A percentile compares a stretch with the other conserved stretches of the same genome.
phyloP scores from a whole-genome alignment of 2,888 invertebrate species.

The Siphlonurus alternatus region DNA sequence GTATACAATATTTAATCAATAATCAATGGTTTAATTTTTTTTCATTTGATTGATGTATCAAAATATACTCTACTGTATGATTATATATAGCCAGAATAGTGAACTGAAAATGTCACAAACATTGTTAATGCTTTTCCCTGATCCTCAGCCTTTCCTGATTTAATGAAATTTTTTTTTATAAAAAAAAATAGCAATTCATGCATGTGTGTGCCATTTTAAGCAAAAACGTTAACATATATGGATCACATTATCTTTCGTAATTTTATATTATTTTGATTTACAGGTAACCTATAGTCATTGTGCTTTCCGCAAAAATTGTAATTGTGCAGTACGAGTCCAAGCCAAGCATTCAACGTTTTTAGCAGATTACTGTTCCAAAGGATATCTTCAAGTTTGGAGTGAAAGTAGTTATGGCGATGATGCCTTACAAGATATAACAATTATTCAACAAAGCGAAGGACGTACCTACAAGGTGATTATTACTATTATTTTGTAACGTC shows the following conservation, averaged over 20 bases:
- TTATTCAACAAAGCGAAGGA: conserved; percentile 11
- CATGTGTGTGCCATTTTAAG: too few relatives aligned
- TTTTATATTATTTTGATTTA: neutral
- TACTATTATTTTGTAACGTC: neutral
- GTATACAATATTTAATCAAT: too few relatives aligned
- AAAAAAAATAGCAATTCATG: too few relatives aligned
- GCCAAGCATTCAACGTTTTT: conserved; percentile 8
- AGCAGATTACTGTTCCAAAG: conserved; percentile 11
- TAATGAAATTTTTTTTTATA: too few relatives aligned
- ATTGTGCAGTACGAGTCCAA: conserved; percentile 11
- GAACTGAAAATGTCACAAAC: too few relatives aligned
- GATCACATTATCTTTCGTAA: neutral
- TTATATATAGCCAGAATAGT: too few relatives aligned
- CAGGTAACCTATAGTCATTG: conserved; percentile 9
- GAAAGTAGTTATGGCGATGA: conserved; percentile 7
- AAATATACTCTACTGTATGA: too few relatives aligned
- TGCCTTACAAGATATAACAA: conserved; percentile 7
- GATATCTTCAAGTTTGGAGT: conserved; percentile 11
- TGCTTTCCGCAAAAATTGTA: conserved; percentile 9
- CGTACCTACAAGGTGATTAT: conserved; percentile 9
- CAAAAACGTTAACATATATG: neutral
- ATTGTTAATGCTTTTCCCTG: too few relatives aligned
- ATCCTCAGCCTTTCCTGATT: too few relatives aligned
- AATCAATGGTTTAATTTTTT: too few relatives aligned
- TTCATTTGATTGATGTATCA: too few relatives aligned